Base-by-base conservation (phyloP, 2,888 invertebrate species). In the Marasmarcha lunaedactyla region DNA sequence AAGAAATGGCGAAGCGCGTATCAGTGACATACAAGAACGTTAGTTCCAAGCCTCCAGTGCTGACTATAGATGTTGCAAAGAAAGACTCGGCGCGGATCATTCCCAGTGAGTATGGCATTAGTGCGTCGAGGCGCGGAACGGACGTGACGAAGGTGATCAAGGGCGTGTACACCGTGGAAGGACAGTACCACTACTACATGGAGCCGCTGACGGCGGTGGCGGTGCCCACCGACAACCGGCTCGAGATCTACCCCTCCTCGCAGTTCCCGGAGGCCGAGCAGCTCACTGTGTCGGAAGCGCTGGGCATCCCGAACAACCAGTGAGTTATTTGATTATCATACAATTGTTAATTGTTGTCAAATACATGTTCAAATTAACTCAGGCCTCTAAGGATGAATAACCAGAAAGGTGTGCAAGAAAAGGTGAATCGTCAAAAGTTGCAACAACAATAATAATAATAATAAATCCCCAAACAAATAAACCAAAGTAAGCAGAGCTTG, bases 1-100 rank as follows among this genome's bases (percentile, higher is more conserved):
- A 86, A 43, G 63, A 74, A 42, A 89, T 89, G 0, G 86, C 87
- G 0, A 66, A 72, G 41, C 52, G 60, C 30, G 87, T 89, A 0
- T 74, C 81, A 60, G 66, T 89, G 0, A 70, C 63, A 1, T 89
- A 87, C 49, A 64, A 64, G 6, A 63, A 77, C 40, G 35, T 55
- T 39, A 55, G 71, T 6, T 63, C 60, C 35, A 74, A 69, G 34
- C 58, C 61, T n/a, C 47, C 72, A 1, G 49, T 81, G 2, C 49
- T 63, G 14, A 72, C 66, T 6, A 68, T 81, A 37, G 66, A 67
- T 44, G 83, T 87, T 42, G 64, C 71, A 1, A 71, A 64, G 41
- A 67, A 72, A 71, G 88, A 64, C 72, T 87, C 57, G 26, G 56
- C 48, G 12, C 59, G 74, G 46, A 60, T 66, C 13, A 42, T 58